These are phyloP conservation scores for Trematomus bernacchii DNA, from an alignment of 2,797 vertebrate genomes.

Conservation along the genomic window DNA sequence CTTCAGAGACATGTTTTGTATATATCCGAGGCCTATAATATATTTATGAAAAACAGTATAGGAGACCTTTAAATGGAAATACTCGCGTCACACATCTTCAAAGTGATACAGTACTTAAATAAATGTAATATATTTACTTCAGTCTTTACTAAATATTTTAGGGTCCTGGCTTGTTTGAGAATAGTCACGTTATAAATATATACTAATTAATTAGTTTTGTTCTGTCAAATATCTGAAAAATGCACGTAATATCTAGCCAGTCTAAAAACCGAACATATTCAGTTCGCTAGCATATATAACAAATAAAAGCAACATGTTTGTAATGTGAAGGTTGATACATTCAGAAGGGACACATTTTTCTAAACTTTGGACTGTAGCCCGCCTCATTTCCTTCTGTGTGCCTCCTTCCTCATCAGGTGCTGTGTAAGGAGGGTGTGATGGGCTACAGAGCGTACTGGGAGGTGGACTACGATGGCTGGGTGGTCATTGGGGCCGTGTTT, in stretches of 20 bases:
- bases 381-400: not conserved
- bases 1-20: too few relatives aligned
- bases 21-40: too few relatives aligned
- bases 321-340: too few relatives aligned
- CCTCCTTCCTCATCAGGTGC: slow-evolving; percentile 68
- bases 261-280: not conserved
- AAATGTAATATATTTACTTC: not conserved
- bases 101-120: not conserved
- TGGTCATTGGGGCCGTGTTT: slow-evolving; percentile 78
- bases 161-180: not conserved
- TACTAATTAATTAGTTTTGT: too few relatives aligned
- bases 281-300: not conserved
- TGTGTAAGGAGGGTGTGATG: slow-evolving; percentile 81
- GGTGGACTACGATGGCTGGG: slow-evolving; percentile 83
- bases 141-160: not conserved
- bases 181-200: too few relatives aligned
- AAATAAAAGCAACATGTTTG: not conserved
- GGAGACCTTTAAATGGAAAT: not conserved
- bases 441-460: slow-evolving; percentile 85
- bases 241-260: too few relatives aligned
- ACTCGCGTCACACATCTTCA: not conserved
- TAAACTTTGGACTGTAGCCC: too few relatives aligned
- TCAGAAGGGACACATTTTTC: not conserved
- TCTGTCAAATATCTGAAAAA: too few relatives aligned
- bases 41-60: too few relatives aligned